These are phyloP conservation scores for Ichneumon xanthorius DNA, from an alignment of 2,888 invertebrate genomes.

Conservation along the genomic window DNA sequence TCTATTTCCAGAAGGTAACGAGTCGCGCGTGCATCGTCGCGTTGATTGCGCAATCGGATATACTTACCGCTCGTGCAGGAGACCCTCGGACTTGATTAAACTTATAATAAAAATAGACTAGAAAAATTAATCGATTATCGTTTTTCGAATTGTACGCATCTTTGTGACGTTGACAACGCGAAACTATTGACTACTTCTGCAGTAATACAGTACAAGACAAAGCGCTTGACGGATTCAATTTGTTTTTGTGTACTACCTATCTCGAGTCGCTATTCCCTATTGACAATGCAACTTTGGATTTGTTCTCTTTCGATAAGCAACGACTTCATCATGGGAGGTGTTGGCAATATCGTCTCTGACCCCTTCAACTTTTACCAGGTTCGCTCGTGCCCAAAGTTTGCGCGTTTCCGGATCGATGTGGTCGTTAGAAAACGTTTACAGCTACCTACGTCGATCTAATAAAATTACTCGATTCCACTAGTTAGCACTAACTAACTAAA, in stretches of 20 bases:
- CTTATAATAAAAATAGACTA: neutral
- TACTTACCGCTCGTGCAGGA: constrained; percentile 19
- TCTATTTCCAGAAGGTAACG: constrained; percentile 68
- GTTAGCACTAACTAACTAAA: constrained; percentile 45
- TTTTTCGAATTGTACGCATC: neutral
- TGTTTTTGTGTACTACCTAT: neutral
- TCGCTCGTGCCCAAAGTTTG: neutral
- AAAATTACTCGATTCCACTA: constrained; percentile 3
- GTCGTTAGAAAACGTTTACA: neutral
- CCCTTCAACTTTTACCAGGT: neutral
- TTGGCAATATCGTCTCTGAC: neutral
- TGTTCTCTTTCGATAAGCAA: neutral
- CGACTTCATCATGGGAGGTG: neutral
- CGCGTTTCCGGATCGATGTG: neutral
- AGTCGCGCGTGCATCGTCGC: constrained; percentile 58
- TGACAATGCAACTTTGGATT: neutral
- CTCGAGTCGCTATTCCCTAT: neutral
- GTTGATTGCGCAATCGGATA: constrained; percentile 67
- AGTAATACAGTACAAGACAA: neutral
- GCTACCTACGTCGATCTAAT: neutral
- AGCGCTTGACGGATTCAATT: neutral
- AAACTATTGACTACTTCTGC: neutral
- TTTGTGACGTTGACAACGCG: neutral
- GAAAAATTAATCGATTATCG: neutral
- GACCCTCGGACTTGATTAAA: constrained; percentile 53